Percentiles rank a stretch among this genome's conserved stretches.
These are phyloP conservation scores for Teleopsis dalmanni DNA, from an alignment of 1,140 invertebrate genomes.

Conservation along the genomic window DNA sequence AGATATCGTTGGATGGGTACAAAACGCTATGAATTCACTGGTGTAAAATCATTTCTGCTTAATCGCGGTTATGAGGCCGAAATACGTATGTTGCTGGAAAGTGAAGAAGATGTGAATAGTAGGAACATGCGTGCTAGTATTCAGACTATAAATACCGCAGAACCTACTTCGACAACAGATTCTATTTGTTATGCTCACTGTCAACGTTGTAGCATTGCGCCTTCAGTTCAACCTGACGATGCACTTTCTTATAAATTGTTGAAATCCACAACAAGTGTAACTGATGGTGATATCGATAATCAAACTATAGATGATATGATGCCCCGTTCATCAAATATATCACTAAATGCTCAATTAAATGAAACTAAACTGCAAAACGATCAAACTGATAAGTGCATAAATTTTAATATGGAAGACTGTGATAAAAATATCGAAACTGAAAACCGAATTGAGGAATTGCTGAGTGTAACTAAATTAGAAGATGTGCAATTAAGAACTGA, in stretches of 20 bases:
- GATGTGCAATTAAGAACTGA: no score
- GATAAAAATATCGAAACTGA: conserved; percentile 2
- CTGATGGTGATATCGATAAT: not conserved
- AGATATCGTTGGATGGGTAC: conserved; percentile 83
- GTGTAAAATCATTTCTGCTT: conserved; percentile 63
- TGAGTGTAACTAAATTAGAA: no score
- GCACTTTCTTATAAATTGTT: not conserved
- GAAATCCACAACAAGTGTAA: not conserved
- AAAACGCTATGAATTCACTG: conserved; percentile 75
- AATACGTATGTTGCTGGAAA: conserved; percentile 22
- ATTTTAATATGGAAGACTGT: conserved; percentile 2
- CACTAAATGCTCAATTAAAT: not conserved
- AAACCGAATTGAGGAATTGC: not conserved
- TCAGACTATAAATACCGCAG: conserved; percentile 14
- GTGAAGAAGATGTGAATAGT: not conserved
- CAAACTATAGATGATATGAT: conserved; percentile 2
- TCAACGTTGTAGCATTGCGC: conserved; percentile 26
- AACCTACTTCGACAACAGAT: conserved; percentile 15
- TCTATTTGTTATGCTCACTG: conserved; percentile 39
- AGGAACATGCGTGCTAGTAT: not conserved
- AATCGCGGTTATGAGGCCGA: conserved; percentile 69
- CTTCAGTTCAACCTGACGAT: not conserved
- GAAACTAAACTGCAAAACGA: not conserved
- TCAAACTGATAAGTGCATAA: not conserved
- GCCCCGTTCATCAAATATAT: conserved; percentile 6